Conservation (phyloP, 2,888 invertebrate species). For the Drosophila neonasuta region DNA sequence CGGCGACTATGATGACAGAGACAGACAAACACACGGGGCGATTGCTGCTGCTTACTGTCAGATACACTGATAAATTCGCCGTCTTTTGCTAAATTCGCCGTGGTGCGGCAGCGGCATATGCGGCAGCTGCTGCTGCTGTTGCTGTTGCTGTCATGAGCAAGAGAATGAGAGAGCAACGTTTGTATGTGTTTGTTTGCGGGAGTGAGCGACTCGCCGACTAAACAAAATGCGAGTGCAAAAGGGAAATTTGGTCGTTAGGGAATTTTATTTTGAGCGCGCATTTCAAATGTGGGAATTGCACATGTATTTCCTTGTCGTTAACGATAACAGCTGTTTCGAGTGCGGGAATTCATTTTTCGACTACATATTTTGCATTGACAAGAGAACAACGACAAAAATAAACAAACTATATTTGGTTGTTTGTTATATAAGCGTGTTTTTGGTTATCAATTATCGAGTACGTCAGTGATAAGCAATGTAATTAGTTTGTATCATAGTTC, state of each 20-base stretch:
- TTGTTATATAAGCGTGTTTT: neutral
- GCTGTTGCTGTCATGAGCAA: constrained; percentile 14
- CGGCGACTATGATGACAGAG: constrained; percentile 68
- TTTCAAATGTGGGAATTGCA: constrained; percentile 42
- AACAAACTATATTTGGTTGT: neutral
- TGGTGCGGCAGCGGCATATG: constrained; percentile 52
- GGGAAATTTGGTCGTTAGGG: constrained; percentile 55
- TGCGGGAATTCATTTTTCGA: neutral
- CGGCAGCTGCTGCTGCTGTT: constrained; percentile 60
- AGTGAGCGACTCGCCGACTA: constrained; percentile 50
- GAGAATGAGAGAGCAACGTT: constrained; percentile 37
- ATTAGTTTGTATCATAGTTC: constrained; percentile 14
- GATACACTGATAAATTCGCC: constrained; percentile 67
- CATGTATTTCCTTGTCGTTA: constrained; percentile 4
- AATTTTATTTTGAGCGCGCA: constrained; percentile 45
- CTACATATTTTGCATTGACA: neutral
- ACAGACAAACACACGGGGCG: constrained; percentile 56
- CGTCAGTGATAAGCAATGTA: constrained; percentile 21
- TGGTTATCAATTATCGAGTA: constrained; percentile 2
- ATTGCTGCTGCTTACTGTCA: constrained; percentile 52
- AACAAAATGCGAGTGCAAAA: constrained; percentile 61
- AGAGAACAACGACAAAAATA: neutral
- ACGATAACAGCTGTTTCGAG: constrained; percentile 24
- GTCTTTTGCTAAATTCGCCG: constrained; percentile 58
- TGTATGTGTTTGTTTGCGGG: constrained; percentile 20